A percentile compares a stretch with the other conserved stretches of the same genome.
These are phyloP conservation scores for Melanostigma gelatinosum DNA, from an alignment of 2,113 vertebrate genomes.

Conservation along the genomic window DNA sequence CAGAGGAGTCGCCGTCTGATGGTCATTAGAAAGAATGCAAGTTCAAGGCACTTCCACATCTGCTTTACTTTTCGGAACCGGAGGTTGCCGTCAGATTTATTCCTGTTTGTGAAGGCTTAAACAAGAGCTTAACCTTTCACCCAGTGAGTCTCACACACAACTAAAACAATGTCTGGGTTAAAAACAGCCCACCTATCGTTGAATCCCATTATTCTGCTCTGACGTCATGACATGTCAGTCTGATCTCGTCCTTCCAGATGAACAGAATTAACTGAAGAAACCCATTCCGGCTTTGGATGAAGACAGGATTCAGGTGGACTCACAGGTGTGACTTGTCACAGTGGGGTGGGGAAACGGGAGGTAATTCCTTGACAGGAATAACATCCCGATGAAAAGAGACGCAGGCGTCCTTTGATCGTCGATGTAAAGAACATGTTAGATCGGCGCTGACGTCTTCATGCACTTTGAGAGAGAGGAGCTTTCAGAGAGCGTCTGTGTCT, in stretches of 20 bases:
- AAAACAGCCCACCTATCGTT: neutral
- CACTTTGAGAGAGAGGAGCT: slow-evolving; percentile 23
- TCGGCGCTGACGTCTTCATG: slow-evolving; percentile 48
- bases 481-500: slow-evolving; percentile 37
- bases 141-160: neutral
- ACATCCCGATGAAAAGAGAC: slow-evolving; percentile 40
- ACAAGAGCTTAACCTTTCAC: neutral
- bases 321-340: slow-evolving; percentile 24
- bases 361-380: slow-evolving; percentile 20
- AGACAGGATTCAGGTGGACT: slow-evolving; percentile 15
- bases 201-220: neutral
- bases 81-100: too few relatives aligned
- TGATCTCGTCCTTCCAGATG: slow-evolving; percentile 1
- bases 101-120: neutral
- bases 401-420: slow-evolving; percentile 57
- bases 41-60: too few relatives aligned
- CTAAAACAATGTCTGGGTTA: neutral
- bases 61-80: too few relatives aligned
- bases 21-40: too few relatives aligned
- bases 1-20: too few relatives aligned
- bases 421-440: slow-evolving; percentile 37
- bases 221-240: neutral
- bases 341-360: slow-evolving; percentile 38
- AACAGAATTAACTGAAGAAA: neutral
- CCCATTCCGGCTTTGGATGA: neutral